Evolutionary conservation across 1,140 invertebrate genomes (phyloP), one percentile per base, ranked within the genome.

Genomic region (Bombus superbus): DNA sequence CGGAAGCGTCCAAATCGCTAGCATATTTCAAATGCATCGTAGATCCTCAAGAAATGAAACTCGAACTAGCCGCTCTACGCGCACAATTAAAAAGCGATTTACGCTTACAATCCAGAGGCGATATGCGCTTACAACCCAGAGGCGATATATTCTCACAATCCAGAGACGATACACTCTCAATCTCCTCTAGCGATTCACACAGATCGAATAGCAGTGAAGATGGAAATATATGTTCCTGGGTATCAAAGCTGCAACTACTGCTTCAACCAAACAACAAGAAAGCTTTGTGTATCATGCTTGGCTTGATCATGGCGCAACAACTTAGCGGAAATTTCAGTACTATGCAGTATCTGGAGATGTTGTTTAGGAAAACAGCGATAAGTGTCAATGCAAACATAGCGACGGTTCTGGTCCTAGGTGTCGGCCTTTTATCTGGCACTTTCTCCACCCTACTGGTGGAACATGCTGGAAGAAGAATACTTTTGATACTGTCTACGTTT

Each of bases 271-370:
- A 95, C 25, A 97, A 97, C 92, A 94, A 96, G 59, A 96, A 96
- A 85, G 97, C 97, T 3, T 93, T 98, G 13, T 93, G 96, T 3
- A 97, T 98, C 69, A 95, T 97, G 35, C 91, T 97, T 64, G 96
- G 96, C 11, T 94, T 98, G 68, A 97, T 97, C 86, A 94, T 97
- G 3, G 97, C 97, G 9, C 98, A 98, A 92, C 97, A 98, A 91
- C 95, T 98, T 42, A 97, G 97, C 79, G 97, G 98, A 0, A 97
- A 97, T 72, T 97, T 97, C 81, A 97, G 97, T 5, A 96, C 98
- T 22, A 97, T 97, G 93, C 97, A 97, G 53, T 98, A 98, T 89
- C 95, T 97, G 0, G 96, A 97, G 66, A 96, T 96, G 32, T 97
- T 98, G 83, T 97, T 98, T 89, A 95, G 96, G 13, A 93, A 95